A percentile compares a stretch with the other conserved stretches of the same genome.
phyloP scores from a whole-genome alignment of 2,113 vertebrate species.

The Hemicordylus capensis region DNA sequence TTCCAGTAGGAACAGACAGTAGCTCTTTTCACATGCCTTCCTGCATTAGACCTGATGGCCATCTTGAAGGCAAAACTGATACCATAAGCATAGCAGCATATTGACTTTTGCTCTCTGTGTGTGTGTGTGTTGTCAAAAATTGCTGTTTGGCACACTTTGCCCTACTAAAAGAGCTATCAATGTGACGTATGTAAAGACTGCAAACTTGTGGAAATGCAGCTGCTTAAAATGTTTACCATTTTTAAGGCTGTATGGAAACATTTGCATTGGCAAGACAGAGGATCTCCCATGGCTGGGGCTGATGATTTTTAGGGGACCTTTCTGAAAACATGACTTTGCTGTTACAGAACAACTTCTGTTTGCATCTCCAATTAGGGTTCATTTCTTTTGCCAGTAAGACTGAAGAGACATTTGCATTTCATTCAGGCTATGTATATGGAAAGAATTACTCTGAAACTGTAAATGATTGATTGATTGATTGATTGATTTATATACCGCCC shows the following conservation, averaged over 20 bases:
- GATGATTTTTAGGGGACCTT: not conserved
- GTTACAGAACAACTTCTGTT: not conserved
- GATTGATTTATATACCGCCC: too few relatives aligned
- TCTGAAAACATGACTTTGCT: not conserved
- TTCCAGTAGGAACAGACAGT: not conserved
- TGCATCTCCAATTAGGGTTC: not conserved
- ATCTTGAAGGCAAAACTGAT: not conserved
- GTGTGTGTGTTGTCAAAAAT: not conserved
- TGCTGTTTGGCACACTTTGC: not conserved
- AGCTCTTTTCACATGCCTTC: not conserved
- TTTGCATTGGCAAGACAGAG: not conserved
- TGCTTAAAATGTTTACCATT: not conserved
- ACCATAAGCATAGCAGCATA: not conserved
- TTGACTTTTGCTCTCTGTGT: not conserved
- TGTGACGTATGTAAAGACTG: not conserved
- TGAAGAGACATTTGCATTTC: not conserved
- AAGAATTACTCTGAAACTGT: conserved; percentile 1
- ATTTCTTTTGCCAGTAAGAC: not conserved
- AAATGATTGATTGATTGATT: too few relatives aligned
- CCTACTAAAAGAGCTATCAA: not conserved
- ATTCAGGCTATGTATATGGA: not conserved
- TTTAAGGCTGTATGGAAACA: not conserved
- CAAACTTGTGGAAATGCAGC: not conserved
- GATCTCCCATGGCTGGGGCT: too few relatives aligned
- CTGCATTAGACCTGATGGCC: not conserved